Evolutionary conservation across 1,140 invertebrate genomes (phyloP), one percentile per base, ranked within the genome.

Genomic region (Stratiolaelaps scimitus): DNA sequence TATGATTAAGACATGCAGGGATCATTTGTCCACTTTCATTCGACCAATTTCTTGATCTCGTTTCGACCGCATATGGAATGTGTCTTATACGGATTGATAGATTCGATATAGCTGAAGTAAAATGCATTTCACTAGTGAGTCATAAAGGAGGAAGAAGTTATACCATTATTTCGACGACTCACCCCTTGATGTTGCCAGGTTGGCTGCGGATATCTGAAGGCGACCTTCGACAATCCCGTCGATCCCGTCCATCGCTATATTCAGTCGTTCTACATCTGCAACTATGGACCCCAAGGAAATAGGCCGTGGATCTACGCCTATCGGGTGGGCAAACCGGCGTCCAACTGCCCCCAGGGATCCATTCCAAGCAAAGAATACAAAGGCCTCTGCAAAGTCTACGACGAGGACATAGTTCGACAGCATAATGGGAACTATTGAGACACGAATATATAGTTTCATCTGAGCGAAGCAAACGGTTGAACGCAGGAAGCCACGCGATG

Each of bases 231-330:
- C 23, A 60, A 60, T 34, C 53, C 53, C 15, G 53, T 60, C 1
- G 53, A 60, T 23, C 53, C 53, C 23, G 53, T 26, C 2, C 26
- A 34, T 60, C 53, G 53, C 23, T 60, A 60, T 10, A 23, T 60
- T 17, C 53, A 60, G 34, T 60, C 53, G 23, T 29, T 60, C 26
- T 60, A 60, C 53, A 34, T 60, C 10, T 60, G 53, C 23, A 60
- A 60, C 20, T 60, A 60, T 26, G 53, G 53, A 26, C 53, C 53
- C 15, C 53, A 60, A 26, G 53, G 53, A 34, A 60, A 60, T 23
- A 26, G 53, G 20, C 53, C 53, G 1, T 60, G 53, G 53, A 26
- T 29, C 26, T 60, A 60, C 10, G 23, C 26, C 15, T 60, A 60
- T 60, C 26, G 53, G 23, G 53, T 60, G 13, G 53, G 53, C 15